These are phyloP conservation scores for Ormyrus pomaceus DNA, from an alignment of 2,888 invertebrate genomes.

Conservation along the genomic window DNA sequence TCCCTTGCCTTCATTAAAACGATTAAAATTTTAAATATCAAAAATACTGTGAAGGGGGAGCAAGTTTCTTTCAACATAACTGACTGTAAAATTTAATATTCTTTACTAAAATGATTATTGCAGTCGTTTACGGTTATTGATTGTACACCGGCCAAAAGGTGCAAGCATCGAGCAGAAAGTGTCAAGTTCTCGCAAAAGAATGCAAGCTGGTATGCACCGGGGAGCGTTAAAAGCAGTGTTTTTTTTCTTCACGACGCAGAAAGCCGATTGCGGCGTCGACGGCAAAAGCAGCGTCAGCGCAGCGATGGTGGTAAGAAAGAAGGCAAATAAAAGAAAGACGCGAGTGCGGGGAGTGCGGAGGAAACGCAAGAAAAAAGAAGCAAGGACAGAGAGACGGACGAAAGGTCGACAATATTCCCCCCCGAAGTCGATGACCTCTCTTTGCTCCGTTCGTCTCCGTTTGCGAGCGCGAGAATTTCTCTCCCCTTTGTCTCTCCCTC, in stretches of 20 bases:
- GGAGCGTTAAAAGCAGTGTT: constrained; percentile 14
- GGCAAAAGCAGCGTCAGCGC: no score
- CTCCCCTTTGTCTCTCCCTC: constrained; percentile 39
- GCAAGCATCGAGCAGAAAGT: not conserved
- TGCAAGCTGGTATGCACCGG: not conserved
- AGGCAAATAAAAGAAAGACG: constrained; percentile 40
- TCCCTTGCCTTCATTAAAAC: no score
- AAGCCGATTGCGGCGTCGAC: not conserved
- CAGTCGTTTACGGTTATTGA: constrained; percentile 12
- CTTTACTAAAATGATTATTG: constrained; percentile 3
- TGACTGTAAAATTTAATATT: no score
- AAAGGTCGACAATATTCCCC: constrained; percentile 49
- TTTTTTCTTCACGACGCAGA: not conserved
- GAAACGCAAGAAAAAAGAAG: constrained; percentile 32
- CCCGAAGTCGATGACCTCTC: constrained; percentile 45
- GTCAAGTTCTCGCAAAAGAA: not conserved
- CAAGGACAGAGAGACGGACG: constrained; percentile 45
- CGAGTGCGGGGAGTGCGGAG: constrained; percentile 23
- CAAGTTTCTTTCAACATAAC: no score
- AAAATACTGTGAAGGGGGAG: no score
- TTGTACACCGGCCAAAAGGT: constrained; percentile 9
- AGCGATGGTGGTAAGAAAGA: not conserved
- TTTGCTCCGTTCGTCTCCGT: not conserved
- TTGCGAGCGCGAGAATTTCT: constrained; percentile 45
- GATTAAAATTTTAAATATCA: no score